Evolutionary conservation across 2,797 vertebrate genomes (phyloP).

Genomic region (Eupleurogrammus muticus): DNA sequence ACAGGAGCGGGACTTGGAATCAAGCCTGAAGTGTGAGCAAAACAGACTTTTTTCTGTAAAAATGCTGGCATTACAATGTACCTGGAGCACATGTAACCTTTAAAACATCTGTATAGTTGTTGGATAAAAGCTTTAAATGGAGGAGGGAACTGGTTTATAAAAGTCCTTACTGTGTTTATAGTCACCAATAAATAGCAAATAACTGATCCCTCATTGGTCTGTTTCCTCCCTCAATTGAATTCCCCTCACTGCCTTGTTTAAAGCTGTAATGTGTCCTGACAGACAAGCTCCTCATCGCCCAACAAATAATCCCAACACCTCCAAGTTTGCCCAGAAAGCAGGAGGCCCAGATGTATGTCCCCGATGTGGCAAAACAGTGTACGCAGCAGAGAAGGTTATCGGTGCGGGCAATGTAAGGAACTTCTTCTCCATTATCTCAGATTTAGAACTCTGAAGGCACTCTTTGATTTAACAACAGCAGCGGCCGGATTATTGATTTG

Average conservation of each 20-base stretch:
- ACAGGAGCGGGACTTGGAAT: slow-evolving; percentile 92
- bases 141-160: neutral
- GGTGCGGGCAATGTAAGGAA: slow-evolving; percentile 93
- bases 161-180: neutral
- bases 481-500: neutral
- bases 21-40: slow-evolving; percentile 89
- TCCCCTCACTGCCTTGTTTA: neutral
- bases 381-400: slow-evolving; percentile 95
- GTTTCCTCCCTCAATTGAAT: neutral
- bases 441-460: neutral
- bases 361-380: slow-evolving; percentile 91
- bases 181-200: neutral
- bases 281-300: slow-evolving; percentile 86
- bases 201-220: neutral
- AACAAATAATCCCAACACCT: slow-evolving; percentile 90
- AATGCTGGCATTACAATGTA: neutral
- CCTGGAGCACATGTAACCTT: neutral
- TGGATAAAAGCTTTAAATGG: neutral
- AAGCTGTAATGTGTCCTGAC: slow-evolving; percentile 4
- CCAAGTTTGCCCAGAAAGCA: slow-evolving; percentile 90
- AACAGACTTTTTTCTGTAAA: neutral
- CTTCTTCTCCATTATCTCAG: fast-evolving
- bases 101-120: neutral
- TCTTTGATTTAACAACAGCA: neutral
- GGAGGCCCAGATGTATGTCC: slow-evolving; percentile 90